phyloP scores from a whole-genome alignment of 2,888 invertebrate genomes.

The Drosophila parthenogenetica region DNA sequence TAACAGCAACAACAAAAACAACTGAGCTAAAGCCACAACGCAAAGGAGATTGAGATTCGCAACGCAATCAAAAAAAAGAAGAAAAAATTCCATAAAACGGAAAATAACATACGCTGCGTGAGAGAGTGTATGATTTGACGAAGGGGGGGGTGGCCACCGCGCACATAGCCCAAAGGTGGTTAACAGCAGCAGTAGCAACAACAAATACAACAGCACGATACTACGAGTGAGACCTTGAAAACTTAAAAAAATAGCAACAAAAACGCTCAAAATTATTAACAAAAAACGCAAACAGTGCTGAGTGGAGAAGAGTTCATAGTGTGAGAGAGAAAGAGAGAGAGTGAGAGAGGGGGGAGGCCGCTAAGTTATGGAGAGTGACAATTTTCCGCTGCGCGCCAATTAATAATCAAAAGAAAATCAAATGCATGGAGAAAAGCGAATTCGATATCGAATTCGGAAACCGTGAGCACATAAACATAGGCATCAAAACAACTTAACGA shows the following conservation, averaged over 20 bases:
- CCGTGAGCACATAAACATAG: constrained; percentile 39
- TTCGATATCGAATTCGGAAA: constrained; percentile 39
- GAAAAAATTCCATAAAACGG: constrained; percentile 57
- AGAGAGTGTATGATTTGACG: constrained; percentile 7
- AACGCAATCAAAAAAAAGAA: constrained; percentile 73
- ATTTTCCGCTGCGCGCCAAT: constrained; percentile 67
- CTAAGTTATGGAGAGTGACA: constrained; percentile 77
- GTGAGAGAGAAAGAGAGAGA: constrained; percentile 4
- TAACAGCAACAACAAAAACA: constrained; percentile 44
- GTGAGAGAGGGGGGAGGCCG: constrained; percentile 25
- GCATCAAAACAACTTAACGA: constrained; percentile 56
- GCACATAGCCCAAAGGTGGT: constrained; percentile 63
- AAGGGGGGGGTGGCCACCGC: constrained; percentile 29
- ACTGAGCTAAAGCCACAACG: constrained; percentile 50
- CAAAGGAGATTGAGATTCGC: constrained; percentile 72
- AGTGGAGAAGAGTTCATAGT: constrained; percentile 10
- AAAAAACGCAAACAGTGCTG: constrained; percentile 58
- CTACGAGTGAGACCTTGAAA: constrained; percentile 75
- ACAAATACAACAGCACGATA: constrained; percentile 29
- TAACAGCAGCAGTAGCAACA: constrained; percentile 54
- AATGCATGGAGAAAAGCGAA: constrained; percentile 40
- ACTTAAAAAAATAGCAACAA: constrained; percentile 69
- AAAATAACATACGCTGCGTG: constrained; percentile 67
- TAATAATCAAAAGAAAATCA: constrained; percentile 43
- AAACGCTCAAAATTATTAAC: constrained; percentile 54